A percentile compares a stretch with the other conserved stretches of the same genome.
These are phyloP conservation scores for Sphaerodactylus townsendi DNA, from an alignment of 2,113 vertebrate species.

Conservation along the genomic window DNA sequence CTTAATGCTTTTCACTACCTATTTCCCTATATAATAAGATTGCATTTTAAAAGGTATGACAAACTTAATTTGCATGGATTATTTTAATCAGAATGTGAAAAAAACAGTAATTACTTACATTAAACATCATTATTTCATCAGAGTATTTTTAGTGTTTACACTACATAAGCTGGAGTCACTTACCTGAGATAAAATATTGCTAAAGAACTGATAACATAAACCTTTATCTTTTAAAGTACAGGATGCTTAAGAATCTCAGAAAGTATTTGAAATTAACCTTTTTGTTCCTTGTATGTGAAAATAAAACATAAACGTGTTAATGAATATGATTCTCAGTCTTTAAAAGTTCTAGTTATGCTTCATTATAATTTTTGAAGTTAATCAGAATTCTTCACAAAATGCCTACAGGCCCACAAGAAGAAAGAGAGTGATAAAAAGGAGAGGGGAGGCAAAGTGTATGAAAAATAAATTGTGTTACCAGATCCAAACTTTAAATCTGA, in stretches of 20 bases:
- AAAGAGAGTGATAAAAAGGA: neutral
- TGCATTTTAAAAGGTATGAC: neutral
- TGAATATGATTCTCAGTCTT: slow-evolving; percentile 45
- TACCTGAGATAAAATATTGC: neutral
- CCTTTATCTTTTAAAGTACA: rapidly evolving
- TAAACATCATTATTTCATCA: neutral
- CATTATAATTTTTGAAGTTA: slow-evolving; percentile 56
- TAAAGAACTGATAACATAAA: neutral
- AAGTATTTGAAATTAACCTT: neutral
- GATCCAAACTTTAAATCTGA: neutral
- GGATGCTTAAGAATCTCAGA: neutral
- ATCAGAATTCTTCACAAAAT: slow-evolving; percentile 55
- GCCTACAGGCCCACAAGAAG: slow-evolving; percentile 3
- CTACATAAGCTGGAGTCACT: neutral
- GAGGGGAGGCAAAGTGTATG: neutral
- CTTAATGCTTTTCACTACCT: neutral
- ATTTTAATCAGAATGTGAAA: neutral
- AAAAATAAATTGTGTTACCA: neutral
- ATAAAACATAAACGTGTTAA: slow-evolving; percentile 47
- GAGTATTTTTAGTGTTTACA: neutral
- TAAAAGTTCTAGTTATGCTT: slow-evolving; percentile 63
- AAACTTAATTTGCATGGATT: no score
- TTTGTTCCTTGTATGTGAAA: slow-evolving; percentile 24
- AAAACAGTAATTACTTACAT: neutral
- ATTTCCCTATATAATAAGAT: no score